Conservation (phyloP, 2,888 invertebrate genomes). For the Lepetodrilus schrolli region DNA sequence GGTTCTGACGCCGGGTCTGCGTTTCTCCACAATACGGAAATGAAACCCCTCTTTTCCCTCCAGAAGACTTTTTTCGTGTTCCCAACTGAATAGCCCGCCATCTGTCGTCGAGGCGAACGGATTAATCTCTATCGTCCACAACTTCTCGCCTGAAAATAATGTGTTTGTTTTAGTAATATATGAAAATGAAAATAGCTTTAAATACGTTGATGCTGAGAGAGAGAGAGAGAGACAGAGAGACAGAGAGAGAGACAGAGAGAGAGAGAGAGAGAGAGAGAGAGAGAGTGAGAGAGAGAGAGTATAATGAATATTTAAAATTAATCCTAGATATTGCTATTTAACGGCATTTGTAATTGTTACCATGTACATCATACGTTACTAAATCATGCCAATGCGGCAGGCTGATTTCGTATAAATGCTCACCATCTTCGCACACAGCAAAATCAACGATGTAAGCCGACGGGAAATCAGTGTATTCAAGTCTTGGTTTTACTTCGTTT, state of each 20-base stretch:
- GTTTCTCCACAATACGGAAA: constrained; percentile 56
- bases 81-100: constrained; percentile 66
- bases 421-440: constrained; percentile 59
- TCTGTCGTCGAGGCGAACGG: constrained; percentile 66
- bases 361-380: too few species aligned
- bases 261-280: too few species aligned
- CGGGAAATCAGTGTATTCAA: constrained; percentile 45
- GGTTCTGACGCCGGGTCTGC: constrained; percentile 57
- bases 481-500: constrained; percentile 46
- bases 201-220: too few species aligned
- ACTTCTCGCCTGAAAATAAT: constrained; percentile 50
- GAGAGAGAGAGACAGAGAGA: too few species aligned
- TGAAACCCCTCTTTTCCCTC: constrained; percentile 55
- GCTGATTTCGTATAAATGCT: not conserved
- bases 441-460: constrained; percentile 62
- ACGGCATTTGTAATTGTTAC: too few species aligned
- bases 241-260: too few species aligned
- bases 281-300: too few species aligned
- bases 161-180: too few species aligned
- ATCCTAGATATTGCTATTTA: too few species aligned
- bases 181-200: too few species aligned
- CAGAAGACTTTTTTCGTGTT: constrained; percentile 57
- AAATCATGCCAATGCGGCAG: too few species aligned
- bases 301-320: too few species aligned
- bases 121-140: constrained; percentile 68